Conservation (phyloP, 2,888 invertebrate genomes). For the Neoscelio sp. region DNA sequence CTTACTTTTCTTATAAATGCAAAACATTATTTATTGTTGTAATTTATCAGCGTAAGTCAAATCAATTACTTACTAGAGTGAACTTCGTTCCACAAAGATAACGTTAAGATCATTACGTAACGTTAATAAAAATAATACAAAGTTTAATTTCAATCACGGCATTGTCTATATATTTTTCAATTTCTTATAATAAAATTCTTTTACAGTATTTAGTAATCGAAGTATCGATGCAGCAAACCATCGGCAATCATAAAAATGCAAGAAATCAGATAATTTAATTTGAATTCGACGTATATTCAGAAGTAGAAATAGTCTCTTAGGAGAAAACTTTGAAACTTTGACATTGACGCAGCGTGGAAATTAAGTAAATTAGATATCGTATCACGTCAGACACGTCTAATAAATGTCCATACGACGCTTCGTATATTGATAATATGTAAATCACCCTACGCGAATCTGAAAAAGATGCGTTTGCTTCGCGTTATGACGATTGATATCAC, state of each 20-base stretch:
- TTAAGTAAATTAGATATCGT: constrained; percentile 21
- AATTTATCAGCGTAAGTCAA: constrained; percentile 3
- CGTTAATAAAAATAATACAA: too few species aligned
- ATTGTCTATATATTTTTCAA: too few species aligned
- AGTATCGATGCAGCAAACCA: background rate
- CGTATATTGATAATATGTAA: constrained; percentile 55
- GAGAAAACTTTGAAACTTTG: too few species aligned
- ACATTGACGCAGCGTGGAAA: background rate
- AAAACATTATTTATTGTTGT: constrained; percentile 13
- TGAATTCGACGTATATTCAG: too few species aligned
- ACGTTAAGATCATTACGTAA: too few species aligned
- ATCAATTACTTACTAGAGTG: constrained; percentile 11
- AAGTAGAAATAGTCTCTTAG: too few species aligned
- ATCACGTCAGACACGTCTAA: constrained; percentile 6
- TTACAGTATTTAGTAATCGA: too few species aligned
- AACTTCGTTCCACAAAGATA: background rate
- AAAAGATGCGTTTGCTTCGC: constrained; percentile 35
- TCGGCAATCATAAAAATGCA: background rate
- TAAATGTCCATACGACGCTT: constrained; percentile 40
- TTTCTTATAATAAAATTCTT: too few species aligned
- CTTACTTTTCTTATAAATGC: constrained; percentile 11
- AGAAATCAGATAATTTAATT: background rate
- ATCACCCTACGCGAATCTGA: constrained; percentile 14
- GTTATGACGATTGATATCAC: constrained; percentile 50
- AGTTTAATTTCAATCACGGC: too few species aligned